Evolutionary conservation across 1,140 invertebrate species (phyloP), one percentile per base, ranked within the genome.

Genomic region (Drosophila truncata): DNA sequence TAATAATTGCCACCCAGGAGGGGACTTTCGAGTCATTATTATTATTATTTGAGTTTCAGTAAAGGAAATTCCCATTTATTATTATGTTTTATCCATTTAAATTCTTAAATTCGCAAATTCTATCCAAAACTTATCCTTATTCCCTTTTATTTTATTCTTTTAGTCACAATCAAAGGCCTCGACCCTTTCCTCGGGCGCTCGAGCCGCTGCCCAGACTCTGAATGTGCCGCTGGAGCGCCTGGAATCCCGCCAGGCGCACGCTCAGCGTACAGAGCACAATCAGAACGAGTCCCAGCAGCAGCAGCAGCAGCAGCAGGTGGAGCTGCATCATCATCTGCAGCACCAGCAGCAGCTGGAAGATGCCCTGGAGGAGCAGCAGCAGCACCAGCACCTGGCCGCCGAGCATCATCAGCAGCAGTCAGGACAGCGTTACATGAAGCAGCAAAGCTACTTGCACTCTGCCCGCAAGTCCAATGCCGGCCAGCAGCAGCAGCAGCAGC

Each of bases 151-250:
- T 9, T n/a, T 4, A 6, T 11, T 4, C 29, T 1, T 76, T 6
- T 61, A 93, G 92, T 88, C 85, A 41, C 92, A 93, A 69, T 93
- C 92, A 27, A 93, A 93, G 78, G 87, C 77, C 23, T 93, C 92
- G 37, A 93, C 92, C 7, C 29, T 93, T 11, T 93, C 92, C 13
- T 93, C 92, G 39, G 92, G 92, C 20, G 92, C 91, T 7, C 78
- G 92, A 9, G 92, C 92, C 23, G 92, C 92, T 13, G 92, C 92
- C 29, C 92, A 93, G 67, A 93, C 91, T n/a, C 59, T 93, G 6
- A 93, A 93, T 80, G 92, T 93, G 60, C 92, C 92, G 44, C 82
- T 93, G 59, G 92, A 93, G 71, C 86, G 91, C 33, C 71, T 93
- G 72, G 92, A 93, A 62, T 79, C 90, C 25, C 92, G 92, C 27